A percentile compares a stretch with the other conserved stretches of the same genome.
These are phyloP conservation scores for Cryptocheilus praepositus DNA, from an alignment of 2,888 invertebrate species.

Conservation along the genomic window DNA sequence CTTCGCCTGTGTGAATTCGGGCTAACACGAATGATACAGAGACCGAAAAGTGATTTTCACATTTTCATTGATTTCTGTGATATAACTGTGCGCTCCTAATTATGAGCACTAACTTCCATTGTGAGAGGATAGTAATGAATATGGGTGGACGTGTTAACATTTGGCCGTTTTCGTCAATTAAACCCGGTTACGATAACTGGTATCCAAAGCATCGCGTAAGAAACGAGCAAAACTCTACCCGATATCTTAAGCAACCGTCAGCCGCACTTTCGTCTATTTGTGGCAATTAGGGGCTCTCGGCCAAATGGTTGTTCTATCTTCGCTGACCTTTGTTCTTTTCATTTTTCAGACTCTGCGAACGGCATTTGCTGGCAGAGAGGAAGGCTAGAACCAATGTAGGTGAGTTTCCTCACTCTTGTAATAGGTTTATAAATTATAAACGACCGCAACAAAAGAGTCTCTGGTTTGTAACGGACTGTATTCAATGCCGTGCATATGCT, in stretches of 20 bases:
- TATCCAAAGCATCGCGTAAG: too few species aligned
- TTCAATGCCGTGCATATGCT: too few species aligned
- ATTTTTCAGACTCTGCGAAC: constrained; percentile 41
- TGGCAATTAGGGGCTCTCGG: constrained; percentile 18
- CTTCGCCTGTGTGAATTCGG: neutral
- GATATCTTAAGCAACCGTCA: constrained; percentile 8
- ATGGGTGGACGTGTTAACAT: too few species aligned
- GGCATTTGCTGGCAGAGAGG: constrained; percentile 23
- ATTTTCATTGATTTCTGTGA: too few species aligned
- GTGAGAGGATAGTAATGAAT: too few species aligned
- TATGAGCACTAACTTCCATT: too few species aligned
- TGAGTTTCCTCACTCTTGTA: constrained; percentile 48
- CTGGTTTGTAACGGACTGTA: too few species aligned
- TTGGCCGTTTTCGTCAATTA: too few species aligned
- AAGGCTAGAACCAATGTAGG: constrained; percentile 42
- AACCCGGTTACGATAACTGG: too few species aligned
- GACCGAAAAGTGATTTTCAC: too few species aligned
- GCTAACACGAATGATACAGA: neutral
- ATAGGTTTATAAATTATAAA: constrained; percentile 63
- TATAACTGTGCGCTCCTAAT: too few species aligned
- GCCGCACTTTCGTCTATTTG: neutral
- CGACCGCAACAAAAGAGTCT: constrained; percentile 53
- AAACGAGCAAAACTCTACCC: neutral
- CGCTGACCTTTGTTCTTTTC: constrained; percentile 24
- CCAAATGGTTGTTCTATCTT: constrained; percentile 18